Base-by-base conservation (phyloP, 2,888 invertebrate species). In the Arrhopalites spinosus region DNA sequence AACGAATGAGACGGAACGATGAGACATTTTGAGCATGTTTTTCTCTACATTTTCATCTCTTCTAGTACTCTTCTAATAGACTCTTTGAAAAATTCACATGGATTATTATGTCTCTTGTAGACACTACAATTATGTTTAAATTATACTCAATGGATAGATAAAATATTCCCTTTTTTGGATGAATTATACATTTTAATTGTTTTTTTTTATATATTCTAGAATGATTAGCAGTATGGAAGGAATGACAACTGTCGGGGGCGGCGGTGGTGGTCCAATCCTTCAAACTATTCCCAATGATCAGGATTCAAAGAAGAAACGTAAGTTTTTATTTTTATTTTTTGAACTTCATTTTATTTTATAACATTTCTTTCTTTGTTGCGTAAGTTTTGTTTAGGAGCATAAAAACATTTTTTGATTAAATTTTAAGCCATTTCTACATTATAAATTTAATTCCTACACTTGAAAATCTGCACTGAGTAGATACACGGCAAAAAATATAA, bases 171-270 rank as follows among this genome's bases (percentile, higher is more conserved):
- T 36, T 36, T 36, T 36, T 7, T 36, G 36, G 36, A 36, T 3
- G 36, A 11, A 36, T 36, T 36, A 36, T 7, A 56, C 15, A 56
- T 20, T 56, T 20, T n/a, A 56, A 56, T n/a, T 67, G n/a, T n/a
- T n/a, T n/a, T 67, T 5, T 45, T 36, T 7, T n/a, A 11, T 23
- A 17, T 20, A n/a, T 64, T 73, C 2, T 43, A 75, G 75, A 70
- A 77, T 74, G 74, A 76, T 78, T 29, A 76, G 69, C 73, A 74
- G 76, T 68, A 78, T 78, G 78, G 78, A 78, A 70, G 78, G 78
- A 47, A 76, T 78, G 76, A 77, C 73, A 15, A 77, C 64, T 64
- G 74, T 74, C 45, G 74, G 74, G 2, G 69, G 59, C 7, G 76
- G 74, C 45, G 74, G 76, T 30, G 61, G 70, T 29, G 73, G 69